Conservation (phyloP, 2,888 invertebrate species). For the Caenorhabditis afra region DNA sequence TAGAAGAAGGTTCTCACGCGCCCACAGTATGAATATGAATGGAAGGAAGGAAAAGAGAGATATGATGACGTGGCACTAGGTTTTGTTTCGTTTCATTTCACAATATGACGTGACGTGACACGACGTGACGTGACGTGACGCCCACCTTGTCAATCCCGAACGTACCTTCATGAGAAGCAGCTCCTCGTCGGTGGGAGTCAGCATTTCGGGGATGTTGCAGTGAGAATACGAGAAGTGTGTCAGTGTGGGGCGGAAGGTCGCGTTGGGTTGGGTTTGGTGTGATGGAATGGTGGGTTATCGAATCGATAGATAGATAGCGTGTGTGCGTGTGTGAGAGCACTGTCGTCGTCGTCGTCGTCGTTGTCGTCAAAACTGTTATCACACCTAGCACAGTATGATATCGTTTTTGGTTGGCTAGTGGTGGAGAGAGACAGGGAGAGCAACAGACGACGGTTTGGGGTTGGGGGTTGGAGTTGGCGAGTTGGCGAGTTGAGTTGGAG, state of each 20-base stretch:
- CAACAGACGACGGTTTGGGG: too few species aligned
- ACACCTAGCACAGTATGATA: background rate
- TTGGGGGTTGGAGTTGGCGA: too few species aligned
- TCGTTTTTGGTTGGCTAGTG: too few species aligned
- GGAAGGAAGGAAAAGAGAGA: too few species aligned
- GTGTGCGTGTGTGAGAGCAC: background rate
- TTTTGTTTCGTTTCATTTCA: too few species aligned
- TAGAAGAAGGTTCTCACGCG: too few species aligned
- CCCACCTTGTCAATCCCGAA: background rate
- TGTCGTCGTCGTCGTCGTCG: background rate
- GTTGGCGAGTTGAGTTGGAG: too few species aligned
- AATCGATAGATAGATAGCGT: background rate
- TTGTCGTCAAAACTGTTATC: background rate
- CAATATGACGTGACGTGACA: too few species aligned
- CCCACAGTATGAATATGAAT: too few species aligned
- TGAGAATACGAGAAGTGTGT: background rate
- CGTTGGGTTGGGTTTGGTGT: background rate
- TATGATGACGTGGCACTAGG: too few species aligned
- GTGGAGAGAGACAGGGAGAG: too few species aligned
- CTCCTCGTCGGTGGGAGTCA: conserved; percentile 34
- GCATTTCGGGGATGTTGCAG: background rate
- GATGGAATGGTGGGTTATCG: background rate
- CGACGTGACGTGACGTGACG: background rate
- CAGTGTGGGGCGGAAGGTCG: background rate
- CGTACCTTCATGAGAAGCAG: conserved; percentile 27